Percentiles rank a stretch among this genome's conserved stretches.
phyloP scores from a whole-genome alignment of 2,888 invertebrate genomes.

The Teleogryllus oceanicus region DNA sequence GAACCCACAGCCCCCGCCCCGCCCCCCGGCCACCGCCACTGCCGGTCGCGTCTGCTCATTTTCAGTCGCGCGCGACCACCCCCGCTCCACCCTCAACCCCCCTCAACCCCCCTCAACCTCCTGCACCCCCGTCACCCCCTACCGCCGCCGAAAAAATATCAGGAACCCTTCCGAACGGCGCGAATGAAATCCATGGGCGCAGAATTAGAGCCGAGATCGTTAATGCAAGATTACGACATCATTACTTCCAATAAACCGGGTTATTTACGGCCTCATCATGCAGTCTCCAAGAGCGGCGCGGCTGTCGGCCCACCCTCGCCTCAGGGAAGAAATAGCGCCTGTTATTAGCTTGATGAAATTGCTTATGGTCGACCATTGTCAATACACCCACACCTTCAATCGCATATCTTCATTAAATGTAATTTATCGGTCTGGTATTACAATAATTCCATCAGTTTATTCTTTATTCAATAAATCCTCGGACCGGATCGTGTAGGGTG shows the following conservation, averaged over 20 bases:
- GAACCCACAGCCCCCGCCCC: not conserved
- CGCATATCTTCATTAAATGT: conserved; percentile 32
- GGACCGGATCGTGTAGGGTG: not conserved
- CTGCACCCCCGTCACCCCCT: not conserved
- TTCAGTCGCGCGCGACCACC: not conserved
- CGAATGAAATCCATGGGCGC: conserved; percentile 7
- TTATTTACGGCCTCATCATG: conserved; percentile 10
- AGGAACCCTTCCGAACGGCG: not conserved
- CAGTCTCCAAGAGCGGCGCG: not conserved
- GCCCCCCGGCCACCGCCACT: not conserved
- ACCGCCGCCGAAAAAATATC: not conserved
- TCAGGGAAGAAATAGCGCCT: not conserved
- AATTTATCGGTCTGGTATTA: conserved; percentile 18
- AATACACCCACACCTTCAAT: conserved; percentile 30
- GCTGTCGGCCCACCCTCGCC: not conserved
- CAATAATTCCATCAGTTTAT: conserved; percentile 25
- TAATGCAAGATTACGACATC: conserved; percentile 18
- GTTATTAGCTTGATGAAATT: conserved; percentile 11
- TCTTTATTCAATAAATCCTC: conserved; percentile 2
- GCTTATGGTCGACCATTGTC: not conserved
- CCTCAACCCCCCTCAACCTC: not conserved
- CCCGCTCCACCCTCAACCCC: not conserved
- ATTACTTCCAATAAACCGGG: not conserved
- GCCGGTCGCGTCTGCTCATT: conserved; percentile 1
- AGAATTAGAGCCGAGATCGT: conserved; percentile 18